Conservation (phyloP, 2,113 vertebrate species). For the Toxotes jaculatrix region DNA sequence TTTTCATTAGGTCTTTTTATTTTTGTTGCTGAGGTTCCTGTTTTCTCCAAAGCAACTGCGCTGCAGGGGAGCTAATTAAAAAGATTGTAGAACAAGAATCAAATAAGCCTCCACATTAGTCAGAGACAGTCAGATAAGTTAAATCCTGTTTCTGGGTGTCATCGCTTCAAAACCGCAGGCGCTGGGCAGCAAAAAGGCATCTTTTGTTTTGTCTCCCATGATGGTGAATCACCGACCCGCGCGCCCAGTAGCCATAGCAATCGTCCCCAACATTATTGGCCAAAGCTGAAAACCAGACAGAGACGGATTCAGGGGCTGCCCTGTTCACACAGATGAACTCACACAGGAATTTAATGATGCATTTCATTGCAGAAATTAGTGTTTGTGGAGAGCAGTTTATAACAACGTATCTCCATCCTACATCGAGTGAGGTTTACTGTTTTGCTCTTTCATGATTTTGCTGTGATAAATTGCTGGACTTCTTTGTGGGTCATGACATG, state of each 20-base stretch:
- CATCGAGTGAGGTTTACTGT: neutral
- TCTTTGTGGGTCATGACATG: constrained; percentile 20
- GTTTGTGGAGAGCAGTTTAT: neutral
- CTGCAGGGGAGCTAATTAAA: constrained; percentile 44
- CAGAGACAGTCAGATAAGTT: constrained; percentile 49
- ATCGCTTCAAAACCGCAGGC: constrained; percentile 57
- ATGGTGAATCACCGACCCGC: constrained; percentile 68
- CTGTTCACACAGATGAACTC: constrained; percentile 20
- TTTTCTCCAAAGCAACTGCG: constrained; percentile 40
- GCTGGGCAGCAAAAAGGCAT: constrained; percentile 47
- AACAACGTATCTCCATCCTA: neutral
- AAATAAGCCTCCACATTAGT: constrained; percentile 49
- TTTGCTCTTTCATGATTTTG: neutral
- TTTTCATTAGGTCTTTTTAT: constrained; percentile 44
- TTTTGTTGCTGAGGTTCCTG: constrained; percentile 38
- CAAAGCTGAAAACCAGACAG: constrained; percentile 21
- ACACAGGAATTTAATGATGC: neutral
- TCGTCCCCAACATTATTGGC: constrained; percentile 44
- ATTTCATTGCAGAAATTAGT: constrained; percentile 1
- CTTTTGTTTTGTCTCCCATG: constrained; percentile 78
- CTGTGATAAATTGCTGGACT: neutral
- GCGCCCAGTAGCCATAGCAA: constrained; percentile 67
- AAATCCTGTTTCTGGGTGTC: constrained; percentile 52
- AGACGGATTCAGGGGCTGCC: constrained; percentile 9
- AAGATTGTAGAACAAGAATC: constrained; percentile 12